Evolutionary conservation across 2,888 invertebrate species (phyloP).

Genomic region (Lacanobia wlatinum): DNA sequence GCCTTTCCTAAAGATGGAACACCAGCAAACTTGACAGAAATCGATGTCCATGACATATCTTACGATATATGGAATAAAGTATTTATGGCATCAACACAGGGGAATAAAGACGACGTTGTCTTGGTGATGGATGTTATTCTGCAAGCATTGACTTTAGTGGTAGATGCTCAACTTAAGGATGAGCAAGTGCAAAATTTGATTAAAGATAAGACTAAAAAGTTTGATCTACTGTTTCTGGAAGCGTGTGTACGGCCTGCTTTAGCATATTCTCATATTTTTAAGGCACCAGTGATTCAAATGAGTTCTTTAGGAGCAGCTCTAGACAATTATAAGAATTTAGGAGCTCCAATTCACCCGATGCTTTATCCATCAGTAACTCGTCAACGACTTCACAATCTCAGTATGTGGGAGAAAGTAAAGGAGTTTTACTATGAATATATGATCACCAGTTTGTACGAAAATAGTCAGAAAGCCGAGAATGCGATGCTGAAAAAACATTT

Average conservation of each 20-base stretch:
- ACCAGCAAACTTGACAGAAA: constrained; percentile 81
- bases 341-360: constrained; percentile 71
- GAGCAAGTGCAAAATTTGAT: constrained; percentile 65
- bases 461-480: constrained; percentile 9
- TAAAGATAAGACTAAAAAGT: constrained; percentile 60
- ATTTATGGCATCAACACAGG: constrained; percentile 40
- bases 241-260: constrained; percentile 60
- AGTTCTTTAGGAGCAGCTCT: constrained; percentile 69
- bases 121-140: constrained; percentile 32
- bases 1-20: constrained; percentile 70
- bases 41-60: constrained; percentile 76
- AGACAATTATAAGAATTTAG: constrained; percentile 63
- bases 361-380: constrained; percentile 65
- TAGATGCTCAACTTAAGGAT: constrained; percentile 49
- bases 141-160: constrained; percentile 28
- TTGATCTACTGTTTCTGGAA: constrained; percentile 72
- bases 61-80: constrained; percentile 65
- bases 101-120: constrained; percentile 40
- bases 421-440: constrained; percentile 60
- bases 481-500: constrained; percentile 60
- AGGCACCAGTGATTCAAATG: constrained; percentile 71
- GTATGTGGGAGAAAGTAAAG: constrained; percentile 69
- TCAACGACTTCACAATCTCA: constrained; percentile 65
- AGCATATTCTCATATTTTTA: constrained; percentile 61
- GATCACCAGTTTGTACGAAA: constrained; percentile 5